Conservation (phyloP, 1,140 invertebrate genomes). For the Zaprionus vittiger region DNA sequence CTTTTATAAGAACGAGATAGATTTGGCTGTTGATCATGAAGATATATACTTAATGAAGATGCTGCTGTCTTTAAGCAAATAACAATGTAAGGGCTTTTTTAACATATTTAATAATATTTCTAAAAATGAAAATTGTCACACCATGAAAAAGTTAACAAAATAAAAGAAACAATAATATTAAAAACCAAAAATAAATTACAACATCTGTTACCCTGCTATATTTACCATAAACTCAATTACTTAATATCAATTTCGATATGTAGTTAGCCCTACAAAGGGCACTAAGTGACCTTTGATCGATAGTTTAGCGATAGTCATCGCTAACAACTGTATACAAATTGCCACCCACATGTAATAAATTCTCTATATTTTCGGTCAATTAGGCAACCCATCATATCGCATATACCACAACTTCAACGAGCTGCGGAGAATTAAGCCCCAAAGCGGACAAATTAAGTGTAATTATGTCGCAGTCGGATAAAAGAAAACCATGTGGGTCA, state of each 20-base stretch:
- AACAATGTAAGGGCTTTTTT: too few relatives aligned
- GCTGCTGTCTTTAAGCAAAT: too few relatives aligned
- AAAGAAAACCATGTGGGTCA: constrained; percentile 10
- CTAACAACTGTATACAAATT: constrained; percentile 27
- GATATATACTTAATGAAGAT: too few relatives aligned
- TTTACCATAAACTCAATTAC: background rate
- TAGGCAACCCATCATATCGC: constrained; percentile 27
- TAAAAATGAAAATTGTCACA: too few relatives aligned
- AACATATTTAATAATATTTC: too few relatives aligned
- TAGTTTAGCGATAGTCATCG: constrained; percentile 16
- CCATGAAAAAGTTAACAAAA: background rate
- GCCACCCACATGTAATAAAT: constrained; percentile 28
- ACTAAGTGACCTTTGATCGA: constrained; percentile 10
- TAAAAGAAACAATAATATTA: too few relatives aligned
- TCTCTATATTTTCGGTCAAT: background rate
- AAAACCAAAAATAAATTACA: background rate
- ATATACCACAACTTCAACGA: constrained; percentile 30
- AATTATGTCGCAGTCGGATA: constrained; percentile 41
- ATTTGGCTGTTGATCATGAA: too few relatives aligned
- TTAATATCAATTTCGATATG: constrained; percentile 3
- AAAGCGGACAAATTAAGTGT: constrained; percentile 52
- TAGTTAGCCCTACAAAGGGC: constrained; percentile 8
- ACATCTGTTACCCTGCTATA: background rate
- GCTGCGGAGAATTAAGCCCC: constrained; percentile 16
- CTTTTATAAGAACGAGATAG: too few relatives aligned